phyloP scores from a whole-genome alignment of 2,888 invertebrate genomes.

The Orthonevra nobilis region DNA sequence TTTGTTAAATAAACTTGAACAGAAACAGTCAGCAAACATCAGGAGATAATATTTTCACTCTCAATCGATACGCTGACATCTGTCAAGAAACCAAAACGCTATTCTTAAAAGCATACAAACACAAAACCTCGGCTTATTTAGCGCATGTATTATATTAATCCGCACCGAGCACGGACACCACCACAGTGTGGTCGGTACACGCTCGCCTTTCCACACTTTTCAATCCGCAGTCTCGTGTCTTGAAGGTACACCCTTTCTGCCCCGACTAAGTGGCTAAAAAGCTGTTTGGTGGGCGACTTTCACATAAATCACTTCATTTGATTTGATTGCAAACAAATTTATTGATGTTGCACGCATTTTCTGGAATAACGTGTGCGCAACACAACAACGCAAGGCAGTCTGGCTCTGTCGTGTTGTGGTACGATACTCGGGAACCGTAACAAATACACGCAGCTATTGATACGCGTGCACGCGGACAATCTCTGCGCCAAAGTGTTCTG shows the following conservation, averaged over 20 bases:
- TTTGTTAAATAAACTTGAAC: too few species aligned
- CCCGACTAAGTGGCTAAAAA: slow-evolving; percentile 66
- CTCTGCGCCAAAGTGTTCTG: slow-evolving; percentile 41
- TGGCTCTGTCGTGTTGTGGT: slow-evolving; percentile 7
- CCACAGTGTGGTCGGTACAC: neutral
- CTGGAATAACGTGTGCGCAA: slow-evolving; percentile 64
- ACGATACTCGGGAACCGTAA: slow-evolving; percentile 10
- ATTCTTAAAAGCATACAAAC: slow-evolving; percentile 8
- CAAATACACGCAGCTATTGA: slow-evolving; percentile 30
- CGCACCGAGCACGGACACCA: slow-evolving; percentile 20
- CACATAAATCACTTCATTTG: slow-evolving; percentile 73
- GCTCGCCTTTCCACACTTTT: slow-evolving; percentile 64
- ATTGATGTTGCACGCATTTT: slow-evolving; percentile 73
- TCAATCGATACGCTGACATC: slow-evolving; percentile 27
- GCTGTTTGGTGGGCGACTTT: slow-evolving; percentile 72
- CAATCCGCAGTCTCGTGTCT: slow-evolving; percentile 16
- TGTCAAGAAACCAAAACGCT: slow-evolving; percentile 48
- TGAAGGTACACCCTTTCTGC: slow-evolving; percentile 46
- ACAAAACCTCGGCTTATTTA: slow-evolving; percentile 12
- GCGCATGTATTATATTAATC: slow-evolving; percentile 37
- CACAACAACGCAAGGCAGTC: slow-evolving; percentile 21
- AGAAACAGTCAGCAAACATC: too few species aligned
- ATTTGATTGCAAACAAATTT: slow-evolving; percentile 73
- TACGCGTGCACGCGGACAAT: neutral
- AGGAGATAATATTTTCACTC: too few species aligned